phyloP scores from a whole-genome alignment of 2,797 vertebrate genomes.

The Gallinago nigripennis region DNA sequence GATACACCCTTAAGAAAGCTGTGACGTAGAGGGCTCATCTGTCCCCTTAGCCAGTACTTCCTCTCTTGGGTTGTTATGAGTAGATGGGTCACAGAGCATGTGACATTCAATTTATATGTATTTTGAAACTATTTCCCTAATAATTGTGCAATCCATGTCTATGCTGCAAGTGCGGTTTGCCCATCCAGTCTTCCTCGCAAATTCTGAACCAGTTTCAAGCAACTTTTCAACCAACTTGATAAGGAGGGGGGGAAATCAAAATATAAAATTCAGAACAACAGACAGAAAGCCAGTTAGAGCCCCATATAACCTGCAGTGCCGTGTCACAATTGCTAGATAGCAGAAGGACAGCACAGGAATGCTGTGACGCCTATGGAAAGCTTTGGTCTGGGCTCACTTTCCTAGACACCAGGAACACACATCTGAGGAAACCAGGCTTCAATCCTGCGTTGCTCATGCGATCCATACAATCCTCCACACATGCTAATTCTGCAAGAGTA shows the following conservation, averaged over 20 bases:
- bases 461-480: neutral
- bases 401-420: neutral
- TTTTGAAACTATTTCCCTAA: neutral
- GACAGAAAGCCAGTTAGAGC: neutral
- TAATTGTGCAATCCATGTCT: neutral
- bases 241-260: neutral
- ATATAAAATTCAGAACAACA: neutral
- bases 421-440: neutral
- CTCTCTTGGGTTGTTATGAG: rapidly evolving
- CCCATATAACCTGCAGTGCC: neutral
- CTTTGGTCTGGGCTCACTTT: neutral
- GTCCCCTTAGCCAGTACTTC: neutral
- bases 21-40: rapidly evolving
- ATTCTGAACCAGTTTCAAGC: neutral
- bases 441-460: neutral
- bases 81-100: neutral
- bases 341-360: neutral
- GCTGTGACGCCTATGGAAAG: neutral
- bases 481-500: neutral
- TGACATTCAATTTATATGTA: neutral
- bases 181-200: neutral
- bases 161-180: neutral
- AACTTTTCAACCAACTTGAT: neutral
- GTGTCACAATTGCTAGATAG: neutral
- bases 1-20: neutral